Conservation (phyloP, 1,140 invertebrate species). For the Spodoptera litura region DNA sequence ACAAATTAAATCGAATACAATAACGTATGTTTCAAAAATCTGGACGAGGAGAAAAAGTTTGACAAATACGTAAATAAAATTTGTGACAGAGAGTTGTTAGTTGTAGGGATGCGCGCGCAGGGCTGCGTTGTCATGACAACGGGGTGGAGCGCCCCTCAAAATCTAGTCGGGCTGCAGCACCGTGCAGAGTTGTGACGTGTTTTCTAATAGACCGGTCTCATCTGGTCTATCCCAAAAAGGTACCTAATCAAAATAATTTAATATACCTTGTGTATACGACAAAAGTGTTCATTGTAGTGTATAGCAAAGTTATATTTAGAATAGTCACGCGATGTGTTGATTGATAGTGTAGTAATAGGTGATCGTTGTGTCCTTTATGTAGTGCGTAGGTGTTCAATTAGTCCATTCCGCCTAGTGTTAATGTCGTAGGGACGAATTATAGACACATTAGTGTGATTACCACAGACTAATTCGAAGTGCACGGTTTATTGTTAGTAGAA, state of each 20-base stretch:
- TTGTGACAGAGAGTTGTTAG: conserved; percentile 56
- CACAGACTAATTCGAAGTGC: neutral
- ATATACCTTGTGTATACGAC: neutral
- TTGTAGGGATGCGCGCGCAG: conserved; percentile 75
- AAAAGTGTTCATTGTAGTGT: neutral
- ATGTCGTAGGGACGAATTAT: neutral
- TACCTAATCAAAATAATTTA: neutral
- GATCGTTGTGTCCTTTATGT: conserved; percentile 14
- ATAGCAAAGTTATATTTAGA: neutral
- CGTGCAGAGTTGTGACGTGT: conserved; percentile 36
- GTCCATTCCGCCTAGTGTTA: conserved; percentile 3
- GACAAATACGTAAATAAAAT: conserved; percentile 68
- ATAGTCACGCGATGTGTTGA: neutral
- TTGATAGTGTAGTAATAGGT: neutral
- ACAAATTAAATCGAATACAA: conserved; percentile 48
- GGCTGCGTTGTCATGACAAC: conserved; percentile 69
- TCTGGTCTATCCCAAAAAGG: conserved; percentile 23
- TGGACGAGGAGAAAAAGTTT: conserved; percentile 59
- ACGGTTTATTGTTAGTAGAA: neutral
- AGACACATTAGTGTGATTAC: neutral
- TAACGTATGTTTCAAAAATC: conserved; percentile 46
- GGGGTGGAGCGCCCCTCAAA: conserved; percentile 53
- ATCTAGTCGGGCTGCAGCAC: conserved; percentile 35
- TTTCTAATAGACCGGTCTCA: neutral
- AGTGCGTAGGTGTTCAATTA: conserved; percentile 15